Evolutionary conservation across 2,888 invertebrate genomes (phyloP), one percentile per base, ranked within the genome.

Genomic region (Drosophila atroscutellata): DNA sequence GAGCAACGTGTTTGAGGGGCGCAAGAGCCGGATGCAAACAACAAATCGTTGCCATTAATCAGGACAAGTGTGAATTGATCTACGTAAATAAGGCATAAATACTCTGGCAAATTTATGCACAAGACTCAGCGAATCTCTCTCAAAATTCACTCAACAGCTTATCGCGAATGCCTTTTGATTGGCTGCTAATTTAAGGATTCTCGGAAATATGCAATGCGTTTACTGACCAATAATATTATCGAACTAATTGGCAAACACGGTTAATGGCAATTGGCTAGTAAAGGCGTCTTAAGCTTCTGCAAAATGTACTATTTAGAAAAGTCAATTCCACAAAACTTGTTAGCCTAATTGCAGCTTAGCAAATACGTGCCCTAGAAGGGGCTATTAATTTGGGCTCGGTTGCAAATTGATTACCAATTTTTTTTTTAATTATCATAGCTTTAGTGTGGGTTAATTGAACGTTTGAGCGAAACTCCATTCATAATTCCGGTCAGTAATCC

Each of bases 11-110:
- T 18, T 59, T 42, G 55, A 18, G 49, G 52, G 15, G 62, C 18
- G n/a, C 37, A 36, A 20, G 24, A 36, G 51, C 57, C 77, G 58
- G 55, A 72, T 77, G 75, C 65, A 32, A 62, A 37, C 50, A 58
- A 47, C 50, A 61, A 51, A 59, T 55, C 30, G 47, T 26, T 49
- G 69, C 59, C 54, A 79, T 77, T 51, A 75, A 79, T 77, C 80
- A 80, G 45, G 49, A 28, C 57, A 61, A 80, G 77, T 75, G 77
- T 70, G 75, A 79, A 77, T 66, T 70, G 66, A 75, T 66, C 55
- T 34, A 49, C 24, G 47, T 61, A 68, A 77, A 77, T 67, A 54
- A n/a, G 50, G 36, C 66, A 72, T 50, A 71, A 68, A 68, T 37
- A 61, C 24, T 45, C 26, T 51, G 28, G 26, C 34, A 45, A 32